Evolutionary conservation across 2,113 vertebrate genomes (phyloP), one percentile per base, ranked within the genome.

Genomic region (Daboia siamensis): DNA sequence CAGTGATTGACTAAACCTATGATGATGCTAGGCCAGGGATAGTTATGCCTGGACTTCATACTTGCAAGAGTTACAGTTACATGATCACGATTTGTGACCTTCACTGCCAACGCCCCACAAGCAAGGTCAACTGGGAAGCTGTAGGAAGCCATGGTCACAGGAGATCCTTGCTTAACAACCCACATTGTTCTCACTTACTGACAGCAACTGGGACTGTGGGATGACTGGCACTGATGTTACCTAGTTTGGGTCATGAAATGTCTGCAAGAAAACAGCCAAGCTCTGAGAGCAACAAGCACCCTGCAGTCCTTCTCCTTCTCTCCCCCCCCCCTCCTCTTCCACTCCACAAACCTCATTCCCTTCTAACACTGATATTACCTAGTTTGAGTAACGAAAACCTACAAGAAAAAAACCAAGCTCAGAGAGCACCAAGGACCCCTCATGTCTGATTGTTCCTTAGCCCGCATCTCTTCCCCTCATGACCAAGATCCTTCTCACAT

Each of bases 1-100:
- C 29, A 33, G n/a, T 0, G 1, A 39, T 7, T 6, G 13, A 33
- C 39, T 1, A 0, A 44, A 80, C 3, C 0, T 44, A 80, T 1
- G 7, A 44, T 0, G 33, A 17, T 21, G 74, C 74, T 80, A 20
- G 33, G 33, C 17, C 33, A 80, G 33, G 21, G 33, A 33, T 23
- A 80, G 15, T 56, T 56, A 56, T 5, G 55, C 15, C 55, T 56
- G 55, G 74, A 80, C 33, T 33, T 80, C 74, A 21, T 39, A 21
- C 17, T 9, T 39, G 21, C 2, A 39, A 80, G 33, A 80, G n/a
- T n/a, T n/a, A 33, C 64, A 39, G 15, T 74, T 33, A 21, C 69
- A 80, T 3, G n/a, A 44, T 8, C 33, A 44, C 0, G 7, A 80
- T 21, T 80, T 80, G 33, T 33, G 20, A 80, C 17, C 33, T 80